These are phyloP conservation scores for Epizoanthus fatuus DNA, from an alignment of 92 coral and sea anemone genomes.

Conservation along the genomic window DNA sequence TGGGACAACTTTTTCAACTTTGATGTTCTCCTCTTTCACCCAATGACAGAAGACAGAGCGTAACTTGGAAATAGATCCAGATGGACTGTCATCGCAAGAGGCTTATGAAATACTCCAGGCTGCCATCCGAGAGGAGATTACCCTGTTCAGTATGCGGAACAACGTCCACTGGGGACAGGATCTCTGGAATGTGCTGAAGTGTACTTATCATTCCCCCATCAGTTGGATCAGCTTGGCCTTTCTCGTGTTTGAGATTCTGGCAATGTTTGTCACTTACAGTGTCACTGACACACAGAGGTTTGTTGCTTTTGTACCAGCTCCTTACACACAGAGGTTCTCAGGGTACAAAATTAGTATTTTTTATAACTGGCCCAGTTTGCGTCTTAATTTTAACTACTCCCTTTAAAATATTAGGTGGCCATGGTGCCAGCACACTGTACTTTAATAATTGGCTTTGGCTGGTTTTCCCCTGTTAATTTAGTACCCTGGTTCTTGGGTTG, in stretches of 20 bases:
- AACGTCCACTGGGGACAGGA: constrained; percentile 74
- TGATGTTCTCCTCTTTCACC: background rate
- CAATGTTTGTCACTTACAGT: constrained; percentile 76
- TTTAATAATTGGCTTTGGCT: no score
- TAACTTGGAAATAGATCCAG: constrained; percentile 18
- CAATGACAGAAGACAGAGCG: constrained; percentile 47
- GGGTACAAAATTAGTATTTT: no score
- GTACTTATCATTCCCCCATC: constrained; percentile 78
- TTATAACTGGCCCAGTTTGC: no score
- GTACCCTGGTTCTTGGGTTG: no score
- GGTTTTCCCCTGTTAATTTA: no score
- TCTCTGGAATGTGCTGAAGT: constrained; percentile 70
- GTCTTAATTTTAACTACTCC: no score
- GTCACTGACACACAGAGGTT: constrained; percentile 66
- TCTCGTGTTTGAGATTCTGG: constrained; percentile 78
- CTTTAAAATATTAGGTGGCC: no score
- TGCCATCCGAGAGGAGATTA: constrained; percentile 80
- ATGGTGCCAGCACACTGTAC: no score
- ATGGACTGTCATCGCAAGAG: constrained; percentile 92
- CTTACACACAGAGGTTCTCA: no score
- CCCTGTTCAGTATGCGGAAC: constrained; percentile 61
- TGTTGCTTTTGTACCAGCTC: background rate
- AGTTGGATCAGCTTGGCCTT: constrained; percentile 84
- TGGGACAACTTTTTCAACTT: no score
- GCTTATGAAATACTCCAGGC: constrained; percentile 86